phyloP scores from a whole-genome alignment of 2,797 vertebrate species.

The Morus bassanus region DNA sequence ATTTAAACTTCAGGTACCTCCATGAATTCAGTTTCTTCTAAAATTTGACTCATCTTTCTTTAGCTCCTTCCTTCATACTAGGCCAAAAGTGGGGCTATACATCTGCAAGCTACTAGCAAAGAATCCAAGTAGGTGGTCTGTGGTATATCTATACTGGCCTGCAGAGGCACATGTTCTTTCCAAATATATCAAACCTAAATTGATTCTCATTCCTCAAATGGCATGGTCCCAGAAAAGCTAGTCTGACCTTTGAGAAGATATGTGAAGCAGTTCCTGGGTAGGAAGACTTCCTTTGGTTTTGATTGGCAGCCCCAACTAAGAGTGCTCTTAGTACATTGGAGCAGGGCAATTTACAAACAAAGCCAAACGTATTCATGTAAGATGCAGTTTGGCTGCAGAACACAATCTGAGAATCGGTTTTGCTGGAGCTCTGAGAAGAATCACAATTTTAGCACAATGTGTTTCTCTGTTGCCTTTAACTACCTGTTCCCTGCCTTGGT shows the following conservation, averaged over 20 bases:
- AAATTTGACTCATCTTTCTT: background rate
- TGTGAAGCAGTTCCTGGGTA: background rate
- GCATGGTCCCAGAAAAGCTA: background rate
- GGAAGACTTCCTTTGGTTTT: background rate
- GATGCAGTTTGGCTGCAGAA: background rate
- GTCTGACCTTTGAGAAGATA: background rate
- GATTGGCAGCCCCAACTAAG: background rate
- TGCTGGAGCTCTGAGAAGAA: background rate
- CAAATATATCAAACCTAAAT: background rate
- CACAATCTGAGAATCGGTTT: background rate
- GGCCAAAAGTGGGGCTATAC: background rate
- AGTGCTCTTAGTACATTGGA: background rate
- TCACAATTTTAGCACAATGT: background rate
- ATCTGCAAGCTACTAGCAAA: background rate
- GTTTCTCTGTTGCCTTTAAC: background rate
- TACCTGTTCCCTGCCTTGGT: background rate
- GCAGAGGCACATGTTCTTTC: background rate
- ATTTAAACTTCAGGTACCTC: background rate
- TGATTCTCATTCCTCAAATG: background rate
- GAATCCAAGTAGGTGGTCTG: background rate
- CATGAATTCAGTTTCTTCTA: background rate
- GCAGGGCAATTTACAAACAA: background rate
- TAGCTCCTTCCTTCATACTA: background rate
- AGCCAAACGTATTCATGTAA: background rate
- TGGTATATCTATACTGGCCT: background rate